These are phyloP conservation scores for Macrobrachium rosenbergii DNA, from an alignment of 1,140 invertebrate genomes.

Conservation along the genomic window DNA sequence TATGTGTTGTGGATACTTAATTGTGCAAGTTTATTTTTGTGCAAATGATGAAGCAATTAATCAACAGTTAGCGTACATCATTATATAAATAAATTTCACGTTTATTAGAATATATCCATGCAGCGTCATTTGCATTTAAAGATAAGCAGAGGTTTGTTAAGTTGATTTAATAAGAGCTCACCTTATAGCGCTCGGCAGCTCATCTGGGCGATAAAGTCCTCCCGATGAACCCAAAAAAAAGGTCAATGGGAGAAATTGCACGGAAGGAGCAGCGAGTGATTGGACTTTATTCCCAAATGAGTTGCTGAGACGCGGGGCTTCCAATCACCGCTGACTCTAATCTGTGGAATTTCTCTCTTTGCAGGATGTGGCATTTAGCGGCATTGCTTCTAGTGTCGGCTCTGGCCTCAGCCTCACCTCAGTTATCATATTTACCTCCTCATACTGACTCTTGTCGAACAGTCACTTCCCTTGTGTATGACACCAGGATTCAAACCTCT, in stretches of 20 bases:
- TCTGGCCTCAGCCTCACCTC: slow-evolving; percentile 33
- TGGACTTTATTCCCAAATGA: slow-evolving; percentile 58
- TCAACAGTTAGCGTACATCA: too few species aligned
- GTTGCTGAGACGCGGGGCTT: slow-evolving; percentile 53
- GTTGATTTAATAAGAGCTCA: too few species aligned
- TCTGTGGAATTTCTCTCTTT: slow-evolving; percentile 51
- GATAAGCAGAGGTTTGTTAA: too few species aligned
- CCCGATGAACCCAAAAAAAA: slow-evolving; percentile 29
- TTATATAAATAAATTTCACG: too few species aligned
- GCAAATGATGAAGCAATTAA: too few species aligned
- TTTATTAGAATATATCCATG: too few species aligned
- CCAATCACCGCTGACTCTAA: slow-evolving; percentile 59
- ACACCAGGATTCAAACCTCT: slow-evolving; percentile 34
- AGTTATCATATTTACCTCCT: slow-evolving; percentile 24
- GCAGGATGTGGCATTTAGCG: slow-evolving; percentile 56
- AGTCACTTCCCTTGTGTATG: slow-evolving; percentile 34
- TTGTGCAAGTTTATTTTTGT: too few species aligned
- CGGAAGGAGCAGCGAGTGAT: slow-evolving; percentile 54
- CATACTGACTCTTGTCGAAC: neutral
- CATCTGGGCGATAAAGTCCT: slow-evolving; percentile 60
- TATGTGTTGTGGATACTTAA: neutral
- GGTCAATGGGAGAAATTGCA: slow-evolving; percentile 44
- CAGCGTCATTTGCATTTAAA: too few species aligned
- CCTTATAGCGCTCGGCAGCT: neutral
- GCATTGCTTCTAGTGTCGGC: slow-evolving; percentile 32